Evolutionary conservation across 2,888 invertebrate species (phyloP).

Genomic region (Mechanitis messenoides): DNA sequence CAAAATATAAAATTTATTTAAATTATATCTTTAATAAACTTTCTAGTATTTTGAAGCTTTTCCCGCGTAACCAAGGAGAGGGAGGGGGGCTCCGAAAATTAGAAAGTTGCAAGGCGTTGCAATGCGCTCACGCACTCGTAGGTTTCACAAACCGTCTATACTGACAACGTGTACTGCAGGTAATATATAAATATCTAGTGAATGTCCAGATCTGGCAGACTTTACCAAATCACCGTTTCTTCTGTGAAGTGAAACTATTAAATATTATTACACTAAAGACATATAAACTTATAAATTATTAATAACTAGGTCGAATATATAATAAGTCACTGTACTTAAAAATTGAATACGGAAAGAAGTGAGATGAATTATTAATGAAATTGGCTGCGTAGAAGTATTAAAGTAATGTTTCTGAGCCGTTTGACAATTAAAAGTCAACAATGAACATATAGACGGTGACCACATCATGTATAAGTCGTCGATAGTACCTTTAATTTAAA

Average conservation of each 20-base stretch:
- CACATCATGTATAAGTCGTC: background rate
- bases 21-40: slow-evolving; percentile 2
- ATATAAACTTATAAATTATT: no score
- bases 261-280: no score
- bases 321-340: no score
- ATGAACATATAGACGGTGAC: background rate
- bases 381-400: no score
- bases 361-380: no score
- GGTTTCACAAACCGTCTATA: slow-evolving; percentile 24
- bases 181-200: background rate
- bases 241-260: no score
- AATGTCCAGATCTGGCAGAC: no score
- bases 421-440: background rate
- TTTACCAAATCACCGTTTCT: no score
- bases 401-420: background rate
- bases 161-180: background rate
- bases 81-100: slow-evolving; percentile 46
- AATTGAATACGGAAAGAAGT: no score
- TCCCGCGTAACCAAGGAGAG: slow-evolving; percentile 36
- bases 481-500: slow-evolving; percentile 3
- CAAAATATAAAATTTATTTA: background rate
- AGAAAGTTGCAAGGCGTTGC: slow-evolving; percentile 65
- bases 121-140: slow-evolving; percentile 47
- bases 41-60: slow-evolving; percentile 32
- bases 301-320: no score